phyloP scores from a whole-genome alignment of 2,113 vertebrate genomes.

The Electrona antarctica region DNA sequence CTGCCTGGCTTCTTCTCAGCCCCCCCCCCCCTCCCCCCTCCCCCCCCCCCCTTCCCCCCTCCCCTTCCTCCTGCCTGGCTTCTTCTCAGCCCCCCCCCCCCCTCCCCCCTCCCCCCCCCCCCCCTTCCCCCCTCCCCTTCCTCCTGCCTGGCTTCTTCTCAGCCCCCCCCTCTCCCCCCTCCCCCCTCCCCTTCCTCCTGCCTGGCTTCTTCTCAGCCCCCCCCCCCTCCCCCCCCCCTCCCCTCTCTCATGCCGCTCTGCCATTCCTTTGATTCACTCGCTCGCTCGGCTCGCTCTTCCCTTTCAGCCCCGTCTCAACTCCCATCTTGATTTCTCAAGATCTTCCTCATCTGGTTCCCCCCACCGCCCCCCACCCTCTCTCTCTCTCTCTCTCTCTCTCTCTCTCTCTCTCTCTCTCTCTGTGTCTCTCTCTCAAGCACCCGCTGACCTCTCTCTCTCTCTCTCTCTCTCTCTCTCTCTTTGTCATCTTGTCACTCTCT shows the following conservation, averaged over 20 bases:
- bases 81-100: no score
- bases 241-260: neutral
- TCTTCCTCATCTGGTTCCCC: neutral
- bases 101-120: constrained; percentile 7
- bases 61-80: neutral
- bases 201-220: no score
- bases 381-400: constrained; percentile 42
- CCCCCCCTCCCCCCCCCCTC: no score
- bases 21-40: no score
- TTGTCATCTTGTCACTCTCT: constrained; percentile 1
- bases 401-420: constrained; percentile 26
- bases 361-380: neutral
- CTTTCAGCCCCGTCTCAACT: no score
- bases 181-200: neutral
- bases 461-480: neutral
- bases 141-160: no score
- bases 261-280: constrained; percentile 5
- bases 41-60: no score
- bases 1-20: no score
- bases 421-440: constrained; percentile 40
- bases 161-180: constrained; percentile 1
- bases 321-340: neutral
- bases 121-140: constrained; percentile 21
- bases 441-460: constrained; percentile 16
- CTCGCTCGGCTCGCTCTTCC: constrained; percentile 31